Evolutionary conservation across 30 jellyfish, hydroid and myxozoan species (phyloP), one percentile per base, ranked within the genome.

Genomic region (Cassiopea xamachana): DNA sequence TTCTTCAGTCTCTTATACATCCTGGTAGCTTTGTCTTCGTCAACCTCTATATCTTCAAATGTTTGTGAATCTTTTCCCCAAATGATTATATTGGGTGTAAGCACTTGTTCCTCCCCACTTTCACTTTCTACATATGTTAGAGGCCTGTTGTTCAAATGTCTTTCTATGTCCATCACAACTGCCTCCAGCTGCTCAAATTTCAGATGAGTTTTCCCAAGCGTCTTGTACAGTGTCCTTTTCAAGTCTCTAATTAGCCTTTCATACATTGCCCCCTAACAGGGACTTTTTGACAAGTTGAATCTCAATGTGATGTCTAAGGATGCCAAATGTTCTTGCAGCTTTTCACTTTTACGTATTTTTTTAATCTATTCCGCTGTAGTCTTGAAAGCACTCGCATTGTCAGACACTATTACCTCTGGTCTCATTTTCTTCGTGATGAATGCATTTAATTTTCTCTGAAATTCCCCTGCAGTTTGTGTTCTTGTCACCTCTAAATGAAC

Each of bases 401-500:
- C 86, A 14, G 86, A 77, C 15, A 77, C 72, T 77, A 77, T 47
- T 51, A 47, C 49, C 72, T 77, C 45, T 50, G 27, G 86, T n/a
- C 86, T 77, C 72, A 3, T 77, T 18, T 55, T 48, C 72, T 73
- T 77, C 2, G 86, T 45, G 46, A 77, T 77, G 72, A 77, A 77
- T 12, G 86, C 69, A 55, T 77, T 77, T 47, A 77, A 55, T 77
- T 77, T 48, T 14, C 69, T 47, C 86, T 48, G 86, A 45, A 77
- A 77, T 19, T 77, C 72, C 46, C 46, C 86, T 2, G 86, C 86
- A 18, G 72, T 77, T 19, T 77, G 86, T 2, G 74, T 7, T 46
- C 72, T 77, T 47, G 86, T 77, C 74, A 77, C 69, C 75, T 77
- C 47, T 71, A 71, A 71, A 71, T 71, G 80, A 71, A 71, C 80